A percentile compares a stretch with the other conserved stretches of the same genome.
Evolutionary conservation across 1,140 invertebrate genomes (phyloP).

Genomic region (Semibalanus balanoides): DNA sequence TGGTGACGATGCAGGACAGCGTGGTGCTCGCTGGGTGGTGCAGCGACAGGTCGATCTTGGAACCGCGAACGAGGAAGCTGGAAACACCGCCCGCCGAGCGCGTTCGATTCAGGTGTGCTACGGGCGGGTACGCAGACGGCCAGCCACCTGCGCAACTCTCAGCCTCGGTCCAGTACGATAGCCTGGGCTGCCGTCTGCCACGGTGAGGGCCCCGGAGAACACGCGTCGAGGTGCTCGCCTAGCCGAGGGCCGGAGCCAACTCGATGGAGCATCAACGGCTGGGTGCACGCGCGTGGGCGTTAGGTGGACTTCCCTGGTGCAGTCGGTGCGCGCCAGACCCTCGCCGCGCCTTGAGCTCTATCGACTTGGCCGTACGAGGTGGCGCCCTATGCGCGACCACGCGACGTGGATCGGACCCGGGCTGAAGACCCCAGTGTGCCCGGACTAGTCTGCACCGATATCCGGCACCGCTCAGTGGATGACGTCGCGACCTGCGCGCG

Average conservation of each 20-base stretch:
- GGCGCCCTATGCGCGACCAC: too few relatives aligned
- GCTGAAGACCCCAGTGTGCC: too few relatives aligned
- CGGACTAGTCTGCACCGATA: too few relatives aligned
- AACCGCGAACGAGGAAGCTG: neutral
- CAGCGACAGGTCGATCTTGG: neutral
- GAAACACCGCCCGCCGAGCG: neutral
- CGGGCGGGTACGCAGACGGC: neutral
- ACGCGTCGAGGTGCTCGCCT: neutral
- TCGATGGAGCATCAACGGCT: neutral
- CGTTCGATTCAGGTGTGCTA: neutral
- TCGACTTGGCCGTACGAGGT: neutral
- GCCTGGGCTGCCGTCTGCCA: neutral
- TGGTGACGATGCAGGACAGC: slow-evolving; percentile 1
- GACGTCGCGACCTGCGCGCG: too few relatives aligned
- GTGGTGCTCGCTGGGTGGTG: neutral
- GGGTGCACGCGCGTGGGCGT: neutral
- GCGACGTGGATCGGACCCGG: too few relatives aligned
- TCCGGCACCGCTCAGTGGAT: too few relatives aligned
- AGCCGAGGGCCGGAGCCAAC: neutral
- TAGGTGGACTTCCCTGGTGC: too few relatives aligned
- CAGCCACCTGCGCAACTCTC: neutral
- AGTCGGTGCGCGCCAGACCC: too few relatives aligned
- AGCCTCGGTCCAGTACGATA: neutral
- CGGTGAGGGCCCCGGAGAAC: neutral
- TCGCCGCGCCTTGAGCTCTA: too few relatives aligned